phyloP scores from a whole-genome alignment of 2,888 invertebrate genomes.

The Pterostichus niger region DNA sequence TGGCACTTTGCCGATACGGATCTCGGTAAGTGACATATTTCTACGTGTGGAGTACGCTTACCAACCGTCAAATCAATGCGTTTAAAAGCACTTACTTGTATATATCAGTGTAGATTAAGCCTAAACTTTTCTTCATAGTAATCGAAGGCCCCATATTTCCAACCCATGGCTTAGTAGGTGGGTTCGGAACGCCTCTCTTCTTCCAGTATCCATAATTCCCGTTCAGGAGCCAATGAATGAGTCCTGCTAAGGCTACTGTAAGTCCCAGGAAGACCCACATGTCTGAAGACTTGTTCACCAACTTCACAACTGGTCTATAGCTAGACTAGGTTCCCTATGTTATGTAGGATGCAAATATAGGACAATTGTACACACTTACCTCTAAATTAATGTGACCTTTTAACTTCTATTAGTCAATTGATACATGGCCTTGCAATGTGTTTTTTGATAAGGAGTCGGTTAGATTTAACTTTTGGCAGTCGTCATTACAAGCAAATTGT shows the following conservation, averaged over 20 bases:
- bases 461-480: neutral
- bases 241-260: slow-evolving; percentile 19
- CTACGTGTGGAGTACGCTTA: too few species aligned
- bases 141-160: slow-evolving; percentile 72
- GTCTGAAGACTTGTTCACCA: neutral
- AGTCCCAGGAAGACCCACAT: slow-evolving; percentile 47
- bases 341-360: neutral
- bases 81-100: slow-evolving; percentile 74
- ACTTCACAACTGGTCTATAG: too few species aligned
- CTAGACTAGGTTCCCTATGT: neutral
- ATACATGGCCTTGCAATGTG: neutral
- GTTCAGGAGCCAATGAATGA: slow-evolving; percentile 54
- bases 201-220: slow-evolving; percentile 70
- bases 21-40: too few species aligned
- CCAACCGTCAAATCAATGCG: too few species aligned
- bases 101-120: slow-evolving; percentile 71
- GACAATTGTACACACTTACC: neutral
- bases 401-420: slow-evolving; percentile 1
- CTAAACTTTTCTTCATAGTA: slow-evolving; percentile 70
- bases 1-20: too few species aligned
- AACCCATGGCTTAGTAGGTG: slow-evolving; percentile 69
- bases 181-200: slow-evolving; percentile 70
- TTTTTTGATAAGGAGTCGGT: neutral
- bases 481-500: neutral
- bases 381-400: slow-evolving; percentile 1